Evolutionary conservation across 2,888 invertebrate genomes (phyloP).

Genomic region (Auanema freiburgensis): DNA sequence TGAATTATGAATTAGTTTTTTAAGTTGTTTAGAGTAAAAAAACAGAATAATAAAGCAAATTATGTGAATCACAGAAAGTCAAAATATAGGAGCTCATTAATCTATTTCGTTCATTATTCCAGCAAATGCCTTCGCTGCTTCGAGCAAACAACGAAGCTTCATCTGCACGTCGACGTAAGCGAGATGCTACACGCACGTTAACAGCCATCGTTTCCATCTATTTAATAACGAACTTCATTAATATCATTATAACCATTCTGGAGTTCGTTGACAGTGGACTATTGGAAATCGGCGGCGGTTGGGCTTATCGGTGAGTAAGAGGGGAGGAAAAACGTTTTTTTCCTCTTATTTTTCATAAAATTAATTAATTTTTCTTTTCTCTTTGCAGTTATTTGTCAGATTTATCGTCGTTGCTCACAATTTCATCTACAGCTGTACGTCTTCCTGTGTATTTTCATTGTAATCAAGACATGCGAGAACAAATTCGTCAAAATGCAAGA

Average conservation of each 20-base stretch:
- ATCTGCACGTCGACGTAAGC: conserved; percentile 32
- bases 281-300: conserved; percentile 31
- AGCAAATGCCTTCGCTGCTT: conserved; percentile 32
- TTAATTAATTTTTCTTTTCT: background rate
- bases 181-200: conserved; percentile 44
- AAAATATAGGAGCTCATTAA: no score
- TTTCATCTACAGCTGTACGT: conserved; percentile 44
- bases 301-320: conserved; percentile 36
- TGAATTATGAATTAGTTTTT: no score
- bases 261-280: conserved; percentile 42
- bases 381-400: conserved; percentile 44
- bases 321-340: background rate
- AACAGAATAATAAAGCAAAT: background rate
- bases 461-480: conserved; percentile 35
- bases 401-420: conserved; percentile 44
- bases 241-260: conserved; percentile 43
- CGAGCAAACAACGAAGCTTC: conserved; percentile 31
- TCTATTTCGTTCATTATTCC: conserved; percentile 10
- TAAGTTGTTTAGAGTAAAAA: background rate
- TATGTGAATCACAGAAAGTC: background rate
- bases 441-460: conserved; percentile 46
- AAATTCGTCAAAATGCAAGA: conserved; percentile 26
- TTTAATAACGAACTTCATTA: conserved; percentile 44
- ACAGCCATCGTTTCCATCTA: conserved; percentile 46
- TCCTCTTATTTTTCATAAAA: background rate